Conservation (phyloP, 2,113 vertebrate species). For the Rynchops niger region DNA sequence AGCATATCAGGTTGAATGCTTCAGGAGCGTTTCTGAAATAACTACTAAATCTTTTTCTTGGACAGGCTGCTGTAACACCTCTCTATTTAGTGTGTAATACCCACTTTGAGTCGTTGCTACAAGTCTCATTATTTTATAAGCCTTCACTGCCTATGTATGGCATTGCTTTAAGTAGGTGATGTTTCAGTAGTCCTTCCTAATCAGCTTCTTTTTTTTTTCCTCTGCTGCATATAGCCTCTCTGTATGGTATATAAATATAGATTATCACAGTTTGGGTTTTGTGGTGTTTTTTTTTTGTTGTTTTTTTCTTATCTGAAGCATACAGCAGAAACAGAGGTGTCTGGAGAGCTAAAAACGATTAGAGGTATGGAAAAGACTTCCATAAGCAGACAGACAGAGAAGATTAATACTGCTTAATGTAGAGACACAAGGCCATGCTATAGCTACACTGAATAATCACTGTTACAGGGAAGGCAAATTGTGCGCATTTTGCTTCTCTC, state of each 20-base stretch:
- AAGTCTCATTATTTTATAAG: slow-evolving; percentile 46
- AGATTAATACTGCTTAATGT: not conserved
- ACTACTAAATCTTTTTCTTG: slow-evolving; percentile 7
- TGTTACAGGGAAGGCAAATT: not conserved
- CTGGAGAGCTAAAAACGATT: slow-evolving; percentile 4
- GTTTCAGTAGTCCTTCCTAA: not conserved
- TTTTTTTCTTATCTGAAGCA: not conserved
- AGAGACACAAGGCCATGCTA: not conserved
- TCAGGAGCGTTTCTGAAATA: slow-evolving; percentile 48
- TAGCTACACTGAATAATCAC: not conserved
- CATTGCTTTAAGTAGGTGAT: slow-evolving; percentile 15
- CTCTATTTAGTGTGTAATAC: slow-evolving; percentile 41
- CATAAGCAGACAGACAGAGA: not conserved
- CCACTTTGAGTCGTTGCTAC: not conserved
- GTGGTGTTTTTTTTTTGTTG: not conserved
- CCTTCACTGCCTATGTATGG: not conserved
- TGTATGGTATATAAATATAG: not conserved
- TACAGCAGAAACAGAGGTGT: slow-evolving; percentile 31
- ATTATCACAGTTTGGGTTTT: not conserved
- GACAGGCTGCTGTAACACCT: slow-evolving; percentile 18
- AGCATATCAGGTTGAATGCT: slow-evolving; percentile 17
- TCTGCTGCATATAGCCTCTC: not conserved
- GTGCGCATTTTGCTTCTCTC: not conserved
- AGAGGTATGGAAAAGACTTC: not conserved
- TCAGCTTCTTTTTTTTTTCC: not conserved